These are phyloP conservation scores for Drosophila murphyi DNA, from an alignment of 1,140 invertebrate genomes.

Conservation along the genomic window DNA sequence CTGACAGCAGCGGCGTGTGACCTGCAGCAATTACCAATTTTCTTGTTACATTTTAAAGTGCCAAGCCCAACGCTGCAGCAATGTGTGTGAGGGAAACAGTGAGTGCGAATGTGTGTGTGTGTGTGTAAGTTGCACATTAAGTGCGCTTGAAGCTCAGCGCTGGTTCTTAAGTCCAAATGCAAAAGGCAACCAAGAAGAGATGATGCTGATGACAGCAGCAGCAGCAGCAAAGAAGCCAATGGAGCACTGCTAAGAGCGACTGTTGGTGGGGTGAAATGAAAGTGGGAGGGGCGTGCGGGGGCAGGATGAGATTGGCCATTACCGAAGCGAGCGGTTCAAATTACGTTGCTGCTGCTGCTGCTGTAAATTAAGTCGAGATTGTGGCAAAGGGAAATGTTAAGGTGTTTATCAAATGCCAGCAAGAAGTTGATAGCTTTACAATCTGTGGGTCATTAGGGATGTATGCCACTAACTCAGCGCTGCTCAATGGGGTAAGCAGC, in stretches of 20 bases:
- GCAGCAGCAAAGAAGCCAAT: conserved; percentile 43
- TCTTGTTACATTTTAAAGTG: conserved; percentile 71
- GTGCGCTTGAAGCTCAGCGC: conserved; percentile 55
- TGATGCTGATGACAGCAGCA: conserved; percentile 65
- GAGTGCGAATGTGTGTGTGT: conserved; percentile 30
- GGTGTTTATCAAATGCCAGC: conserved; percentile 32
- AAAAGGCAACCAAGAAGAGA: conserved; percentile 36
- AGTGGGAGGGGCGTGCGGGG: conserved; percentile 1
- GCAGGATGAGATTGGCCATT: conserved; percentile 45
- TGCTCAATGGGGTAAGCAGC: not conserved
- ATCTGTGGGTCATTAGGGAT: conserved; percentile 21
- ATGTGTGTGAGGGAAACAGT: conserved; percentile 8
- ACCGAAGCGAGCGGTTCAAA: conserved; percentile 13
- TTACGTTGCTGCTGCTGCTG: conserved; percentile 7
- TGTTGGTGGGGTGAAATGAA: too few species aligned
- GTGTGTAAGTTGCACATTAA: conserved; percentile 59
- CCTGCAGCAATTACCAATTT: conserved; percentile 79
- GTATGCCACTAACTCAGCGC: not conserved
- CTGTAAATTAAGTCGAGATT: conserved; percentile 33
- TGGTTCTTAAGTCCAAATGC: conserved; percentile 29
- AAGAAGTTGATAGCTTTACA: conserved; percentile 25
- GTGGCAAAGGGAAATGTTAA: conserved; percentile 7
- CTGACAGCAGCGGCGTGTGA: conserved; percentile 47
- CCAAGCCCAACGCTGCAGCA: not conserved
- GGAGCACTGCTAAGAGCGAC: not conserved